phyloP scores from a whole-genome alignment of 2,797 vertebrate species.

The Mormyrus hasselquistii region DNA sequence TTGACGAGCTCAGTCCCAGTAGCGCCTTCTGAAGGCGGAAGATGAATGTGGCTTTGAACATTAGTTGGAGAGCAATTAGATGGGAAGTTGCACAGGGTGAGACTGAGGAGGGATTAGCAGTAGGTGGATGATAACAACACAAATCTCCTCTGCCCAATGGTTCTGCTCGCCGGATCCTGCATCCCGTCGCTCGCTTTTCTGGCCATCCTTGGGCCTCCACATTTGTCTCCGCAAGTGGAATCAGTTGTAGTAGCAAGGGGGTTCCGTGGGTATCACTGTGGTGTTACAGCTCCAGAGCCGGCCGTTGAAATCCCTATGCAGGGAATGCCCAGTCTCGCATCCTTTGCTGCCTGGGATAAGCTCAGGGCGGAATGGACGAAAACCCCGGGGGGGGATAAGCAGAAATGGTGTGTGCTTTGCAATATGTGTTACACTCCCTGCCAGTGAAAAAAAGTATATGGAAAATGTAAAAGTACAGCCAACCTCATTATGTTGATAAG shows the following conservation, averaged over 20 bases:
- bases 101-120: not conserved
- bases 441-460: not conserved
- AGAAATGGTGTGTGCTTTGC: not conserved
- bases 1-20: not conserved
- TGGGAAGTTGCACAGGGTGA: not conserved
- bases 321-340: not conserved
- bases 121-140: not conserved
- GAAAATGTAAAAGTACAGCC: not conserved
- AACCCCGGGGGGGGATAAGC: not conserved
- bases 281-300: not conserved
- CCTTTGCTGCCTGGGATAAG: not conserved
- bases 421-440: not conserved
- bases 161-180: not conserved
- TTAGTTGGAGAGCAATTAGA: not conserved
- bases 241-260: not conserved
- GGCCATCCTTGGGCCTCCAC: not conserved
- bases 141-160: not conserved
- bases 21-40: not conserved
- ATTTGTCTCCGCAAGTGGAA: not conserved
- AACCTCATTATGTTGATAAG: not conserved
- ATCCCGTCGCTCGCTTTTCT: not conserved
- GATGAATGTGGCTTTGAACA: not conserved
- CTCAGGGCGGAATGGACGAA: not conserved
- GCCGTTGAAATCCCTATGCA: not conserved
- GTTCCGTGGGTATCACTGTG: not conserved